These are phyloP conservation scores for Australoheros scitulus DNA, from an alignment of 2,113 vertebrate species.

Conservation along the genomic window DNA sequence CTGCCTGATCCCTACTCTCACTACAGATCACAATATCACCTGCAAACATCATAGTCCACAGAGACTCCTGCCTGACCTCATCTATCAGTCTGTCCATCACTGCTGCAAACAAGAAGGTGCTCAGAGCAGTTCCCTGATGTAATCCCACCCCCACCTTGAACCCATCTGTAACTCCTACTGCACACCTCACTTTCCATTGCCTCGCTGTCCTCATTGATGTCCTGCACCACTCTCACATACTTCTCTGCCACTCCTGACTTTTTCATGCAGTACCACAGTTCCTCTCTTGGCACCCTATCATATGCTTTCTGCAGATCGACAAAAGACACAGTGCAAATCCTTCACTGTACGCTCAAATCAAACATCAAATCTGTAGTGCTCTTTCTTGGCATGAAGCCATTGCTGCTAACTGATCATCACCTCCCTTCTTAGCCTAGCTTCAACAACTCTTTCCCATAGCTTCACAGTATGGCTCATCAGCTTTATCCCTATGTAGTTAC, in stretches of 20 bases:
- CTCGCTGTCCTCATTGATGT: neutral
- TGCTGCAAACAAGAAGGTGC: slow-evolving; percentile 3
- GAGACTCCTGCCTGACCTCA: neutral
- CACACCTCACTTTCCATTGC: neutral
- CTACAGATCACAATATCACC: neutral
- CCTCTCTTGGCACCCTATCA: neutral
- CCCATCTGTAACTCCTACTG: neutral
- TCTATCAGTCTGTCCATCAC: neutral
- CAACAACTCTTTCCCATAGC: neutral
- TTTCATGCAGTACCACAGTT: neutral
- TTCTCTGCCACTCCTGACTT: neutral
- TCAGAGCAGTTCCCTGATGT: neutral
- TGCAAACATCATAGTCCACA: neutral
- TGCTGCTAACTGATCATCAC: neutral
- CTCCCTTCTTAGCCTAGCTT: neutral
- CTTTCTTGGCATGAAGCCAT: neutral
- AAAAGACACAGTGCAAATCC: neutral
- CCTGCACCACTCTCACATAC: neutral
- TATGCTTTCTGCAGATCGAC: neutral
- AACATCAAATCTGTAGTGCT: neutral
- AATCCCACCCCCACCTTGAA: slow-evolving; percentile 7
- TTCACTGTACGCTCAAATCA: neutral
- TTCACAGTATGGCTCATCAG: neutral
- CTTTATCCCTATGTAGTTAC: neutral
- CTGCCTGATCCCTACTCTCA: neutral